phyloP scores from a whole-genome alignment of 2,113 vertebrate species.

The Pteropus alecto region DNA sequence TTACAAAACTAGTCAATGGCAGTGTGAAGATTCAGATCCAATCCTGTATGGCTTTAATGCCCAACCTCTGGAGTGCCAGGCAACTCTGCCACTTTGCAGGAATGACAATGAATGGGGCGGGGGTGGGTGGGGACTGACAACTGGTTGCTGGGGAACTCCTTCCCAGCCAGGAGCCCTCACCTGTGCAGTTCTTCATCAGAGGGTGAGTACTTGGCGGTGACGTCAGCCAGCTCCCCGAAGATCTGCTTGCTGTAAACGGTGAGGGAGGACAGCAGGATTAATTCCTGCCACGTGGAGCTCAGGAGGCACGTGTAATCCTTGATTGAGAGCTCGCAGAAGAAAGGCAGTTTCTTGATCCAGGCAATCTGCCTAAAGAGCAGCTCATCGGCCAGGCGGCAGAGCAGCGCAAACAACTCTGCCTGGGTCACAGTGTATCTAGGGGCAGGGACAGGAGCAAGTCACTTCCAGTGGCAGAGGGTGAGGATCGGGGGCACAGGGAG shows the following conservation, averaged over 20 bases:
- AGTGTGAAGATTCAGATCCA: not conserved
- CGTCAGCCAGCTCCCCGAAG: constrained; percentile 95
- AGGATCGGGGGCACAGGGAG: not conserved
- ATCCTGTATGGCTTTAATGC: not conserved
- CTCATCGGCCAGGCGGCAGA: constrained; percentile 97
- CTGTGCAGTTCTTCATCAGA: constrained; percentile 96
- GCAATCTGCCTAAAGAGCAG: constrained; percentile 98
- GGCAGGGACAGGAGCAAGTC: constrained; percentile 34
- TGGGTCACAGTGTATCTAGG: constrained; percentile 96
- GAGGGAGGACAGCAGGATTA: constrained; percentile 96
- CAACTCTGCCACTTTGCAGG: not conserved
- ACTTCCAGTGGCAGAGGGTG: not conserved
- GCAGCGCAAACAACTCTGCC: constrained; percentile 96
- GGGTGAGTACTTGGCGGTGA: constrained; percentile 97
- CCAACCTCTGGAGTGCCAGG: not conserved
- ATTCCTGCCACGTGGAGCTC: constrained; percentile 98
- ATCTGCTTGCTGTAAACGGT: constrained; percentile 98
- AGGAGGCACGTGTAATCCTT: constrained; percentile 99
- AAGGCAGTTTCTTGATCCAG: constrained; percentile 99
- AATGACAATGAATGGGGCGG: not conserved
- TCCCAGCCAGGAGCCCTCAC: constrained; percentile 81
- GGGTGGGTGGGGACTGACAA: not conserved
- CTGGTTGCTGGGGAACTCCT: not conserved
- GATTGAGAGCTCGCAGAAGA: constrained; percentile 98
- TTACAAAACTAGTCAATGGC: not conserved